Evolutionary conservation across 2,797 vertebrate genomes (phyloP).

Genomic region (Sarcoramphus papa): DNA sequence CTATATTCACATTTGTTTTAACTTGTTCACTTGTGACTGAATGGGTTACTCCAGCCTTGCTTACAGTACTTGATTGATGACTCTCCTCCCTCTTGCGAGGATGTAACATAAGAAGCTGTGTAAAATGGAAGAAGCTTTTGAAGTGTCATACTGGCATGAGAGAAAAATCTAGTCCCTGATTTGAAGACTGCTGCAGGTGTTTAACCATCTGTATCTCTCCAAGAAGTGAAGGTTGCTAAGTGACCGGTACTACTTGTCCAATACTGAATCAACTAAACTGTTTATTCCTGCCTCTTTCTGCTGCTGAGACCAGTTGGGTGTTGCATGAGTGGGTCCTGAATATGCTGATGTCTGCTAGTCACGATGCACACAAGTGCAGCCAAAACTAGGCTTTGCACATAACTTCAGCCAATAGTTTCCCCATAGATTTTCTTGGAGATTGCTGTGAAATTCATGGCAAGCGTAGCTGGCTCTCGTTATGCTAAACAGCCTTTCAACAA

Average conservation of each 20-base stretch:
- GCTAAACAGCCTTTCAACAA: not conserved
- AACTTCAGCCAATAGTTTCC: not conserved
- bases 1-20: not conserved
- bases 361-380: not conserved
- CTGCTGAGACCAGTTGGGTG: not conserved
- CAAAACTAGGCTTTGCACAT: not conserved
- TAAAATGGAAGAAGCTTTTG: not conserved
- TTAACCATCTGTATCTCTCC: not conserved
- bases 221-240: slow-evolving; percentile 36
- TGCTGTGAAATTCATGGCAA: slow-evolving; percentile 18
- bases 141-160: not conserved
- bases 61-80: not conserved
- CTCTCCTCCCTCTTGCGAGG: not conserved
- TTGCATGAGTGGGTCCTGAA: not conserved
- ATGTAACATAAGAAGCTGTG: not conserved
- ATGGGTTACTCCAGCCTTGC: not conserved
- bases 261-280: not conserved
- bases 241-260: not conserved
- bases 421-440: not conserved
- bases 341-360: not conserved
- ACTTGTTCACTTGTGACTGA: not conserved
- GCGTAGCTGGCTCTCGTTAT: not conserved
- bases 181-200: not conserved
- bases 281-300: not conserved
- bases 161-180: not conserved